These are phyloP conservation scores for Serilophus lunatus DNA, from an alignment of 2,113 vertebrate genomes.

Conservation along the genomic window DNA sequence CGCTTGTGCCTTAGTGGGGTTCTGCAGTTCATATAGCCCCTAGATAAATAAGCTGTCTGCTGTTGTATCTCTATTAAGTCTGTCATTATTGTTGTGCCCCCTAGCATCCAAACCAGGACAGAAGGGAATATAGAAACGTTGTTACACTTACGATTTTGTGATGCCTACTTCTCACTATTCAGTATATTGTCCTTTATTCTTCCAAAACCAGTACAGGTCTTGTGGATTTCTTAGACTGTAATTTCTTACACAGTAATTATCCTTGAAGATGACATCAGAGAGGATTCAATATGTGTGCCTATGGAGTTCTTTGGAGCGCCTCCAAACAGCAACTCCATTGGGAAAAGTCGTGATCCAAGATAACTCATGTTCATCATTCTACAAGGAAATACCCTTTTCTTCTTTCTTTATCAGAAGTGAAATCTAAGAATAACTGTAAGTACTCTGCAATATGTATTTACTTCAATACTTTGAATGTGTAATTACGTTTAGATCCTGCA, in stretches of 20 bases:
- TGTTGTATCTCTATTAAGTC: no score
- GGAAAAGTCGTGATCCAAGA: background rate
- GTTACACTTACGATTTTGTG: background rate
- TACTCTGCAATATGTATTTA: background rate
- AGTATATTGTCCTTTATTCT: background rate
- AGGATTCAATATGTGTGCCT: background rate
- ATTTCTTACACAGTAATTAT: background rate
- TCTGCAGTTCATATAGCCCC: no score
- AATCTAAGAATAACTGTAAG: background rate
- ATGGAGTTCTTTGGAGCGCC: background rate
- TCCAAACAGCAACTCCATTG: background rate
- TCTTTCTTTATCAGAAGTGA: background rate
- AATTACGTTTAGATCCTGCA: background rate
- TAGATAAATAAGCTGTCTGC: no score
- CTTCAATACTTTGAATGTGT: background rate
- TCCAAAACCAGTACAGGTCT: background rate
- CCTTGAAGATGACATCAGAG: background rate
- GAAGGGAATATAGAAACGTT: background rate
- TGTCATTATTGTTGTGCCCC: no score
- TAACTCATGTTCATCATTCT: background rate
- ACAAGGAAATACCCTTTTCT: background rate
- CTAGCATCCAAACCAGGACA: no score
- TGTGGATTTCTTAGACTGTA: background rate
- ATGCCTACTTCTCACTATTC: background rate
- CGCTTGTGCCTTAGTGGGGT: no score